Evolutionary conservation across 1,140 invertebrate species (phyloP), one percentile per base, ranked within the genome.

Genomic region (Subanguina moxae): DNA sequence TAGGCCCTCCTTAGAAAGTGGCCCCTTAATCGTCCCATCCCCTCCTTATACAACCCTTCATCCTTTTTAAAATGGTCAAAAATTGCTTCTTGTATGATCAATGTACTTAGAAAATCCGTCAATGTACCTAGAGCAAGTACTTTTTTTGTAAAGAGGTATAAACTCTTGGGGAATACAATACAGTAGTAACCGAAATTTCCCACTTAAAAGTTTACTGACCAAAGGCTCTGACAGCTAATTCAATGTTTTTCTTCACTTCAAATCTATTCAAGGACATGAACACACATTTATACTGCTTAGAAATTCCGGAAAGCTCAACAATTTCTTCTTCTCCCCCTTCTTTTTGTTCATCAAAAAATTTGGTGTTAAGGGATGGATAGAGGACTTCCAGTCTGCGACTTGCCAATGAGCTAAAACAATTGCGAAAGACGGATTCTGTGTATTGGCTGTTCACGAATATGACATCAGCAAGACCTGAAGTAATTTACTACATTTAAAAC

Each of bases 211-310:
- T 63, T 8, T 46, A 84, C 67, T 88, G 83, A 76, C 88, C 87
- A 64, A 97, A 86, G 15, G 91, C 88, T 75, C 89, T 83, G 46
- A 99, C 85, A 0, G 93, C 92, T 19, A 98, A 83, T 19, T 85
- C 85, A 7, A 98, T 84, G 83, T 95, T 91, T 84, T 99, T 99
- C 82, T 98, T 98, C 13, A 91, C 87, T 82, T 99, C 95, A 84
- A 93, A 99, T 76, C 96, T 87, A 85, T 99, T 99, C 65, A 99
- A 90, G 0, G 94, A 97, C 1, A 98, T 83, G 78, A 97, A 90
- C 48, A 91, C 81, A 76, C 27, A 21, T n/a, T 61, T 28, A 61
- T 32, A 61, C 3, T 21, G 3, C 8, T 52, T 25, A 8, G 32
- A 56, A 58, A 30, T 43, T 1, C n/a, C 63, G 45, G 25, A 45